Evolutionary conservation across 2,888 invertebrate genomes (phyloP), one percentile per base, ranked within the genome.

Genomic region (Drosophila ochracea): DNA sequence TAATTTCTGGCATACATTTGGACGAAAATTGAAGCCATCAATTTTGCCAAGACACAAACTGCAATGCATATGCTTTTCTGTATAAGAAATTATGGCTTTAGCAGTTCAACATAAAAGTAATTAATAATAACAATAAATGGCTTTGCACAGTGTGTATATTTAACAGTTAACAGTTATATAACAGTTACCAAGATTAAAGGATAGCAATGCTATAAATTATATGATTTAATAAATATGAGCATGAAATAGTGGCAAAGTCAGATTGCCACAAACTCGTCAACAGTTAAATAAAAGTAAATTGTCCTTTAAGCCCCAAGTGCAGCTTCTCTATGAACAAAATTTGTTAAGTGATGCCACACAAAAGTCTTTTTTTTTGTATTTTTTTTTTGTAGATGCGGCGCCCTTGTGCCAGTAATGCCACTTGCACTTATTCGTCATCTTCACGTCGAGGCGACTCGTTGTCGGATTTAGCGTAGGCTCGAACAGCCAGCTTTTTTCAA

Each of bases 351-450:
- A 25, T 28, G 43, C 41, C 25, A 25, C 19, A 21, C 11, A 41
- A 30, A n/a, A 31, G 49, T 28, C 16, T 16, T n/a, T 4, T 47
- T 50, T 54, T 2, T 35, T 30, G 7, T 13, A 0, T 35, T 11
- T 33, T 10, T 33, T 33, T 33, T 11, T 33, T 10, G 10, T 28
- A 30, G 43, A 31, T 55, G 13, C 16, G 28, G 9, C 31, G 65
- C 47, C 43, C 52, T 67, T 55, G 68, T 55, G 57, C 31, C 55
- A 69, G 67, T 80, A 57, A 72, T 80, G 61, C 69, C 81, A 80
- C 75, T 86, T 86, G 84, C 87, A 84, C 82, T 86, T 86, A 82
- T 67, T 76, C 71, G 69, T 72, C 80, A 67, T 59, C 70, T 61
- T 71, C 59, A 57, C 43, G 66, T 70, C 54, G 68, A 25, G 62